Base-by-base conservation (phyloP, 2,888 invertebrate genomes). In the Eupeodes latifasciatus region DNA sequence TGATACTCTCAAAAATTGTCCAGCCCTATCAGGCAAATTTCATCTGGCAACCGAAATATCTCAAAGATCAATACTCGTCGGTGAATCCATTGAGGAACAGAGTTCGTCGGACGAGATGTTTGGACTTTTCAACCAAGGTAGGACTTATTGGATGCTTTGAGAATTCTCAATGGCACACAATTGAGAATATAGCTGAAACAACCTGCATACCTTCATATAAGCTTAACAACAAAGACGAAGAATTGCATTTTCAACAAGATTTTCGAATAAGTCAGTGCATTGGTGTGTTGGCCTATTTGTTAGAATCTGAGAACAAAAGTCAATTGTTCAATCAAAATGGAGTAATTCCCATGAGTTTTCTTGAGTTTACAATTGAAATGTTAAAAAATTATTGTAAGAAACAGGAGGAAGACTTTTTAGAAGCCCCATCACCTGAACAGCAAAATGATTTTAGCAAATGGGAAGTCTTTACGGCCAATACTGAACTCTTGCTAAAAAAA, bases 201-300 rank as follows among this genome's bases (percentile, higher is more conserved):
- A 95, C 95, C 78, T 96, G 95, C 91, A 98, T 98, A 0, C 95
- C 97, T 5, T 96, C 96, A 75, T 93, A 92, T 90, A 91, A 91
- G 0, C 77, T 93, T 27, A 90, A 90, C 14, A 89, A 82, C 12
- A 91, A 90, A 47, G 92, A 93, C 64, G 93, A 93, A 14, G 91
- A 91, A 27, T 66, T 87, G 12, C 91, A 90, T 2, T 93, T 93
- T 49, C 91, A 91, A 14, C 90, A 92, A 11, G 98, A 98, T 92
- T 98, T 96, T 92, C 95, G 96, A 91, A 94, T 96, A 75, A 97
- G 97, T 4, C 96, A 97, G 4, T 97, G 97, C 89, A 95, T 96
- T 71, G 96, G 96, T 89, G 93, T 98, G 76, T 92, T 98, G 55
- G 96, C 96, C 91, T 96, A 85, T 74, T 10, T 93, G 1, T 81